phyloP scores from a whole-genome alignment of 2,797 vertebrate species.

The Orientallactaga sibirica region DNA sequence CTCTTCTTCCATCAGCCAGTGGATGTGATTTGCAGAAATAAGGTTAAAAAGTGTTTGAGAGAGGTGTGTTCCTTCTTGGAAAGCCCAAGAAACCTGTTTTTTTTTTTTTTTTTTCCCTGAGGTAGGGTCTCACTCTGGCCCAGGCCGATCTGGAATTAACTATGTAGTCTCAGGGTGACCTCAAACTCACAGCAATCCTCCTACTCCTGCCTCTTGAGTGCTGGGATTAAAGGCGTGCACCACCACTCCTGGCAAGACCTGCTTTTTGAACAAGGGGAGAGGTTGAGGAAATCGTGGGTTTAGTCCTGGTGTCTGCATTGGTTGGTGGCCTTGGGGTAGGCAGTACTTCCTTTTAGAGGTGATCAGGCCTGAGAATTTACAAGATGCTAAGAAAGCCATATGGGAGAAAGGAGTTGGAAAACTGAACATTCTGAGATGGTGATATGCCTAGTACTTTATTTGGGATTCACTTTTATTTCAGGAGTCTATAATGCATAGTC shows the following conservation, averaged over 20 bases:
- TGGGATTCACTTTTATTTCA: background rate
- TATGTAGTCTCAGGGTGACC: too few relatives aligned
- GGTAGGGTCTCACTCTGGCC: too few relatives aligned
- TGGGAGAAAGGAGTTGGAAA: background rate
- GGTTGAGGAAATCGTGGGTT: background rate
- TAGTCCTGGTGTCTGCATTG: slow-evolving; percentile 14
- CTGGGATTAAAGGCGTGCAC: too few relatives aligned
- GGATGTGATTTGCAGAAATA: slow-evolving; percentile 40
- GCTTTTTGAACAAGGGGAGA: slow-evolving; percentile 11
- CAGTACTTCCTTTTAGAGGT: background rate
- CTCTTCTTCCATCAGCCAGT: background rate
- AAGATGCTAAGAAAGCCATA: background rate
- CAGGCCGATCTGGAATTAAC: too few relatives aligned
- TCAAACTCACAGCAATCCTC: too few relatives aligned
- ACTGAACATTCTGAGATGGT: background rate
- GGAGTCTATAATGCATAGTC: background rate
- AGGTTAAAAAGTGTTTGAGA: slow-evolving; percentile 18
- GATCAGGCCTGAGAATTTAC: slow-evolving; percentile 1
- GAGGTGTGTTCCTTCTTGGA: background rate
- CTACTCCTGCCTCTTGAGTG: too few relatives aligned
- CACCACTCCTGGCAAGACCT: background rate
- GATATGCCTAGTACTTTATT: background rate
- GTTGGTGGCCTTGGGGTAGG: background rate
- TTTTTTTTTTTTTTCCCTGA: too few relatives aligned
- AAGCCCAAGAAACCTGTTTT: background rate